Evolutionary conservation across 2,113 vertebrate species (phyloP).

Genomic region (Apodemus speciosus): DNA sequence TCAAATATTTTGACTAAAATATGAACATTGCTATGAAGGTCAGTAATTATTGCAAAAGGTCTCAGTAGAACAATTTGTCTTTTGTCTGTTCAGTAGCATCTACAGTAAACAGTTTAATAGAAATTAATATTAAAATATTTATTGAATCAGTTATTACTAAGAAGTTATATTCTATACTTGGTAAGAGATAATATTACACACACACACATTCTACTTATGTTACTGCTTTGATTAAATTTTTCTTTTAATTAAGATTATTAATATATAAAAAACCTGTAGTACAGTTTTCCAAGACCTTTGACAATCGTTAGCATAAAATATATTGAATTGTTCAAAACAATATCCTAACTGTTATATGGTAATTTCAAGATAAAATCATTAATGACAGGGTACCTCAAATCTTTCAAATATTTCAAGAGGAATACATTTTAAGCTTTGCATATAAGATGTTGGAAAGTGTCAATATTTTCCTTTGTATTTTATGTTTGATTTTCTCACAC

Average conservation of each 20-base stretch:
- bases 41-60: not conserved
- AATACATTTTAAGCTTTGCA: not conserved
- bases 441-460: not conserved
- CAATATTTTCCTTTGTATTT: not conserved
- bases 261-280: not conserved
- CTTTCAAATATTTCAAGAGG: not conserved
- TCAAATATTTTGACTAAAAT: not conserved
- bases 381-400: fast-evolving
- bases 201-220: too few species aligned
- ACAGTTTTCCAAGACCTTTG: not conserved
- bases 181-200: not conserved
- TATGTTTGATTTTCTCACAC: not conserved
- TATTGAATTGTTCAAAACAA: not conserved
- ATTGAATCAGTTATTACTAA: not conserved
- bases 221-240: not conserved
- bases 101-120: not conserved
- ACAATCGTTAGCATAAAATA: not conserved
- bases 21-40: not conserved
- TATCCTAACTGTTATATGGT: not conserved
- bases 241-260: not conserved
- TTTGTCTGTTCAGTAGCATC: not conserved
- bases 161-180: not conserved
- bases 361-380: not conserved
- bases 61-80: not conserved
- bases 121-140: not conserved